Evolutionary conservation across 2,888 invertebrate species (phyloP).

Genomic region (Cryptocephalus primarius): DNA sequence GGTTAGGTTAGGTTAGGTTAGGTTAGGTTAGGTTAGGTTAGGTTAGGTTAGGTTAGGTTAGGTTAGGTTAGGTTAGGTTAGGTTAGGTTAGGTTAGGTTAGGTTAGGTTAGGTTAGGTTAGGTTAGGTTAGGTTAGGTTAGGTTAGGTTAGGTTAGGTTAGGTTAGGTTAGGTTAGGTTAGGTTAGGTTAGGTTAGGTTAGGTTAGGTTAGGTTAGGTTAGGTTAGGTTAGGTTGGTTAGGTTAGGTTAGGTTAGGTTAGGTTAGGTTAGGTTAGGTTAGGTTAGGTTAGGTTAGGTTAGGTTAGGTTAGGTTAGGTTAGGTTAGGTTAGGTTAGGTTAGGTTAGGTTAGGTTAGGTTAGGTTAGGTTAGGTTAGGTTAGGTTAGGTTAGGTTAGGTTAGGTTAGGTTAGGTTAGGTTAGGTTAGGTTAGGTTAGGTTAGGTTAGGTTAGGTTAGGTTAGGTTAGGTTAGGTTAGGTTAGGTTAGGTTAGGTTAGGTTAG

Average conservation of each 20-base stretch:
- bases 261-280: constrained; percentile 15
- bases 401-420: constrained; percentile 9
- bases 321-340: constrained; percentile 12
- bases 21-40: constrained; percentile 14
- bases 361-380: constrained; percentile 11
- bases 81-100: constrained; percentile 16
- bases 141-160: constrained; percentile 12
- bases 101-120: constrained; percentile 14
- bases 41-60: constrained; percentile 13
- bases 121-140: constrained; percentile 10
- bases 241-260: constrained; percentile 15
- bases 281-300: constrained; percentile 14
- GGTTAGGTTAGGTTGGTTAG: constrained; percentile 13
- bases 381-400: constrained; percentile 6
- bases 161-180: constrained; percentile 12
- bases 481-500: constrained; percentile 4
- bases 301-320: constrained; percentile 13
- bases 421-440: constrained; percentile 6
- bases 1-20: constrained; percentile 14
- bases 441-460: constrained; percentile 7
- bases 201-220: constrained; percentile 9
- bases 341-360: constrained; percentile 12
- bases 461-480: constrained; percentile 2
- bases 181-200: constrained; percentile 10
- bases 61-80: constrained; percentile 8